Evolutionary conservation across 2,797 vertebrate genomes (phyloP), one percentile per base, ranked within the genome.

Genomic region (Discoglossus pictus): DNA sequence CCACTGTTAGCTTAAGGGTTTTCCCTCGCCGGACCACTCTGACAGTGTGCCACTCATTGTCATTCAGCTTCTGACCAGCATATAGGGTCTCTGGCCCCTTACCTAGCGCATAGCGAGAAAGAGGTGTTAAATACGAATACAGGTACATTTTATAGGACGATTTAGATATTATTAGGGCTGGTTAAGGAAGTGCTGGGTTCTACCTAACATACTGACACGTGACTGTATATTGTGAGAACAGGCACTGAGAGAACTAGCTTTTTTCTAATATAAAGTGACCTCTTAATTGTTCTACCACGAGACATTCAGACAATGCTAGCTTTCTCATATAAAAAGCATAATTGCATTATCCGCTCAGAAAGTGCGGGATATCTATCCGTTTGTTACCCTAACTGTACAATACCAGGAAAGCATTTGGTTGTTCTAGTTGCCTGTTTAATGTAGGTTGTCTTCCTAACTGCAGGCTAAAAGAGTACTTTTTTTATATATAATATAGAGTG

Each of bases 41-140:
- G 23, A 98, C 96, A 6, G 96, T 98, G 88, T 99, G 97, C 97
- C 97, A 99, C 78, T 97, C 96, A 38, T 99, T 99, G 92, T 99
- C 96, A 82, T 99, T 99, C 84, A 99, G 95, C 68, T 99, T 99
- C 92, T 98, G 95, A 74, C 97, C 97, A 20, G 96, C 96, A 81
- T 97, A 99, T 83, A 99, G 92, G 65, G 92, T 98, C 88, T 99
- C 97, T 40, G 97, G 97, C 88, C 97, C 96, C 89, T 99, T 99
- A 92, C 97, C 97, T 99, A 90, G 80, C 72, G 75, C 39, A 65
- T 12, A 52, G 48, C 42, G 53, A 43, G 52, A 71, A 38, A 71
- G 36, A 71, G 36, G 38, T 17, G 59, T 71, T 58, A 71, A 25
- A 38, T 15, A 15, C n/a, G n/a, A 42, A 17, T 42, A 17, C 39